Evolutionary conservation across 2,113 vertebrate species (phyloP).

Genomic region (Echinops telfairi): DNA sequence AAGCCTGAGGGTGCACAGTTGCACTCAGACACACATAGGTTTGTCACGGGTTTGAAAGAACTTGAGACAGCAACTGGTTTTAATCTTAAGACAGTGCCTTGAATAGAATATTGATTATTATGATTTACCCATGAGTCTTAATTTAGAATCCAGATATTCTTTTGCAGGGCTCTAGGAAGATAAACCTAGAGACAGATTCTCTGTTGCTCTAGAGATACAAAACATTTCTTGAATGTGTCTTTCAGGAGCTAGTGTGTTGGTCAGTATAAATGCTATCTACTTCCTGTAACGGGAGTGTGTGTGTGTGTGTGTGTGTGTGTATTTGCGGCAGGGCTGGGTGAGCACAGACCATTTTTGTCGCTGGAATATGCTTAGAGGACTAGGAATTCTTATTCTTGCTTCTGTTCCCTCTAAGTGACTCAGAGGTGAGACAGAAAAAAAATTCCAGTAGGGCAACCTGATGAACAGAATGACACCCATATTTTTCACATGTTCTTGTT

Average conservation of each 20-base stretch:
- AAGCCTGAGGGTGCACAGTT: background rate
- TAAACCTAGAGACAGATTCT: background rate
- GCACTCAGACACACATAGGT: background rate
- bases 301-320: background rate
- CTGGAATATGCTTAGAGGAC: background rate
- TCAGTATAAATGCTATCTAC: background rate
- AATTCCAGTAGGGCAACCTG: background rate
- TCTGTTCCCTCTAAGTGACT: background rate
- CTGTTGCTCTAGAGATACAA: background rate
- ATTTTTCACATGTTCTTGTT: conserved; percentile 16
- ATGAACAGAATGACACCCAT: background rate
- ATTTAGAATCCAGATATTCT: conserved; percentile 37
- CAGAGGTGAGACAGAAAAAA: background rate
- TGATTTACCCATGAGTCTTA: background rate
- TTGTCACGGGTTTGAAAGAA: background rate
- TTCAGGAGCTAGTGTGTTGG: background rate
- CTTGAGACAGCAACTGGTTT: background rate
- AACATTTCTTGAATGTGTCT: background rate
- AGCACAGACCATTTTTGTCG: background rate
- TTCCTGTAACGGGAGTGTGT: background rate
- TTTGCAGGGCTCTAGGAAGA: background rate
- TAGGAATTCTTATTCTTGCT: background rate
- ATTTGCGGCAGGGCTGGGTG: too few relatives aligned
- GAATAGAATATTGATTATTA: conserved; percentile 35
- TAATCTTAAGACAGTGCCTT: background rate